Base-by-base conservation (phyloP, 2,113 vertebrate species). In the Capricornis sumatraensis region DNA sequence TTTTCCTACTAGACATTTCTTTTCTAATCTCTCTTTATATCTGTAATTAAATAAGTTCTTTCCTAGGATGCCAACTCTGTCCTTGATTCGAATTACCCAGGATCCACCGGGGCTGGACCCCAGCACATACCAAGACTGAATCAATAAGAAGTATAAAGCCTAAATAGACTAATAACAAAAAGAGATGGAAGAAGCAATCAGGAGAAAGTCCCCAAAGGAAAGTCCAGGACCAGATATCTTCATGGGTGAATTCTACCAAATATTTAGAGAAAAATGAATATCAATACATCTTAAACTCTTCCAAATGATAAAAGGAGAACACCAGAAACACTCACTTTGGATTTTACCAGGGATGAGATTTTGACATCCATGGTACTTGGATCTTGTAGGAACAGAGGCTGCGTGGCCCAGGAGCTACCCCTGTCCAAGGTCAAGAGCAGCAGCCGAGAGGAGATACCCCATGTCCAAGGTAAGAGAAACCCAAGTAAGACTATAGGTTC, bases 391-490 rank as follows among this genome's bases (percentile, higher is more conserved):
- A 60, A 27, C 2, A 0, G 27, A 13, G 12, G 27, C 58, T 60
- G 58, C 1, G 1, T 6, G 11, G 25, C 11, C 27, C 25, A 28
- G 27, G 27, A 60, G 58, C 25, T 6, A 60, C 27, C 58, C 27
- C 58, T 60, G 27, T 13, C 58, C 27, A 28, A 60, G 27, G 27
- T 60, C 27, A 60, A 60, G 58, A 60, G 58, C 57, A 13, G 58
- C 1, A 2, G 58, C 58, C 0, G 0, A 28, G 27, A 28, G 27
- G 27, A 60, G 58, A 60, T 28, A 60, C 2, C 27, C 58, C 27
- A 60, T 2, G 12, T 60, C 27, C 58, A 60, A 28, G 27, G 12
- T 60, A 60, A 60, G 27, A 28, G 27, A 60, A 60, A 60, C 27
- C 58, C 58, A 60, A 60, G 27, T 60, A 60, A 60, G 27, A 60